Evolutionary conservation across 2,888 invertebrate genomes (phyloP).

Genomic region (Pyrocoelia pectoralis): DNA sequence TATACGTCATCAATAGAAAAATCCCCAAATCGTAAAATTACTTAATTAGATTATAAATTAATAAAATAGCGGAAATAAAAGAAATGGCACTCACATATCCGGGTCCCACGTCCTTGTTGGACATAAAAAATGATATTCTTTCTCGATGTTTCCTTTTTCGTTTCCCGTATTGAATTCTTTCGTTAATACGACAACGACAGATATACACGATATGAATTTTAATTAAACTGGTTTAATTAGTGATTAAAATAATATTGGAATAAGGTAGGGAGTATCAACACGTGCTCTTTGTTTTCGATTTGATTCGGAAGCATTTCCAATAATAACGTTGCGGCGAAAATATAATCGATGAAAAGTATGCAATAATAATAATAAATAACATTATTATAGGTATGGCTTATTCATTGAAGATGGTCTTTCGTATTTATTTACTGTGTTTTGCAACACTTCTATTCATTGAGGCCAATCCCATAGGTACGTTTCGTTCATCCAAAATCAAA

Average conservation of each 20-base stretch:
- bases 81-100: slow-evolving; percentile 34
- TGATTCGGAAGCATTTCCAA: slow-evolving; percentile 17
- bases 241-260: slow-evolving; percentile 20
- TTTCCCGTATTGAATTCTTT: slow-evolving; percentile 19
- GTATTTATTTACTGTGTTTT: slow-evolving; percentile 15
- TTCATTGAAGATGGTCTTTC: slow-evolving; percentile 3
- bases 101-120: slow-evolving; percentile 38
- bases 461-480: slow-evolving; percentile 33
- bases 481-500: background rate
- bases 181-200: slow-evolving; percentile 29
- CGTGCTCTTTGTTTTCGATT: slow-evolving; percentile 33
- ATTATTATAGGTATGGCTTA: slow-evolving; percentile 16
- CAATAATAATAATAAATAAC: too few relatives aligned
- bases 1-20: background rate
- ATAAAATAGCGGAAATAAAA: slow-evolving; percentile 36
- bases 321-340: background rate
- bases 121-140: slow-evolving; percentile 22
- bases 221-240: slow-evolving; percentile 30
- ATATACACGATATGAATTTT: slow-evolving; percentile 21
- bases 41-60: slow-evolving; percentile 12
- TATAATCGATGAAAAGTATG: background rate
- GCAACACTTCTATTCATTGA: slow-evolving; percentile 12
- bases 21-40: slow-evolving; percentile 1
- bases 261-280: slow-evolving; percentile 19
- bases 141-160: slow-evolving; percentile 26